Conservation (phyloP, 2,113 vertebrate genomes). For the Lonchura striata region DNA sequence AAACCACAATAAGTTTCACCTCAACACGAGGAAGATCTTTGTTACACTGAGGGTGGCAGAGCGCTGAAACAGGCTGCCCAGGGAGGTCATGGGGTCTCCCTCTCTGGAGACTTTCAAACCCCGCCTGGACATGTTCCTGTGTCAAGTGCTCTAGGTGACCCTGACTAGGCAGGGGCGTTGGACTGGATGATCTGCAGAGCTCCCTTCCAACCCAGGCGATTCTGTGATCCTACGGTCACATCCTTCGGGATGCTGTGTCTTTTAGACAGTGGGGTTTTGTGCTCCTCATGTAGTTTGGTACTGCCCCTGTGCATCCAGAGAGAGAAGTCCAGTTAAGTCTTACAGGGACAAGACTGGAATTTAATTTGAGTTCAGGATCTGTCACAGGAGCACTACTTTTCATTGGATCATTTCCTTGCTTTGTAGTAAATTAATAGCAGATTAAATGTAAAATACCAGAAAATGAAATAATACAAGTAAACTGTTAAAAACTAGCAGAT, state of each 20-base stretch:
- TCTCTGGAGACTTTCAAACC: not conserved
- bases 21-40: not conserved
- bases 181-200: not conserved
- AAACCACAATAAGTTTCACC: not conserved
- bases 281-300: rapidly evolving
- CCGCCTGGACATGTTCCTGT: not conserved
- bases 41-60: not conserved
- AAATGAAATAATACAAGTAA: not conserved
- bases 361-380: not conserved
- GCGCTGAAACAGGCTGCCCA: not conserved
- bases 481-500: not conserved
- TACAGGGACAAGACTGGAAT: not conserved
- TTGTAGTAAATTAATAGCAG: not conserved
- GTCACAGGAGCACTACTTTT: not conserved
- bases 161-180: not conserved
- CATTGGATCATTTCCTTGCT: not conserved
- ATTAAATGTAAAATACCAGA: not conserved
- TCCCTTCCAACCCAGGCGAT: not conserved
- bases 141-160: not conserved
- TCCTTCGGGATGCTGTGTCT: not conserved
- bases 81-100: not conserved
- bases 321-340: not conserved
- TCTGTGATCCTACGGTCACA: not conserved
- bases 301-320: not conserved
- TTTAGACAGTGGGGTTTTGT: not conserved